Conservation (phyloP, 2,888 invertebrate species). For the Callosobruchus maculatus region DNA sequence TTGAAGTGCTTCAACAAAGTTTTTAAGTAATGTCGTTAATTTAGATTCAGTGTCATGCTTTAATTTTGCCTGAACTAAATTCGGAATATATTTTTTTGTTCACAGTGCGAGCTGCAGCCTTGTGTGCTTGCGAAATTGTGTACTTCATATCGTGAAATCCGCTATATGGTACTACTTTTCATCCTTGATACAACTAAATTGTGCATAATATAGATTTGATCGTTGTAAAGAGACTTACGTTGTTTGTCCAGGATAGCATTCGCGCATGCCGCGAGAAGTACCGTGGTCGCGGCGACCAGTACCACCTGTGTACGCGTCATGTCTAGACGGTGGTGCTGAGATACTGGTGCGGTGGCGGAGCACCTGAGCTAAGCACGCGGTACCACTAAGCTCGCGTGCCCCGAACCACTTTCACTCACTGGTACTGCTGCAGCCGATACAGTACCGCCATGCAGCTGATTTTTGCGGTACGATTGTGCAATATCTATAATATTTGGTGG, state of each 20-base stretch:
- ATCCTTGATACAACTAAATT: not conserved
- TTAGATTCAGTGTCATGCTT: too few relatives aligned
- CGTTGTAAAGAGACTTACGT: slow-evolving; percentile 31
- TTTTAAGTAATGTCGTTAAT: too few relatives aligned
- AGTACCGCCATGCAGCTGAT: not conserved
- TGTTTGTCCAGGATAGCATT: slow-evolving; percentile 32
- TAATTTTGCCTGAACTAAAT: too few relatives aligned
- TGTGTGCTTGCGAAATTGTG: too few relatives aligned
- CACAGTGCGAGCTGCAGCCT: too few relatives aligned
- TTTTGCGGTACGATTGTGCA: not conserved
- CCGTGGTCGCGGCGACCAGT: not conserved
- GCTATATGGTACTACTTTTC: too few relatives aligned
- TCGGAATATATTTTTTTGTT: too few relatives aligned
- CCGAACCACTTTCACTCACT: not conserved
- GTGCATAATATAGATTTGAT: not conserved
- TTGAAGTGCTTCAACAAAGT: too few relatives aligned
- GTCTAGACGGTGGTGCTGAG: not conserved
- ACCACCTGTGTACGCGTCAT: not conserved
- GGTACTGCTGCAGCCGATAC: not conserved
- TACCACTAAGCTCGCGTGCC: not conserved
- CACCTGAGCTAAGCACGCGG: not conserved
- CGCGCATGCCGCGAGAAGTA: slow-evolving; percentile 5
- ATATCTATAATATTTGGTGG: not conserved
- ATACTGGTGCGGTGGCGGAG: not conserved
- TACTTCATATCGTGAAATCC: too few relatives aligned